phyloP scores from a whole-genome alignment of 2,888 invertebrate genomes.

The Acanthosoma haemorrhoidale region DNA sequence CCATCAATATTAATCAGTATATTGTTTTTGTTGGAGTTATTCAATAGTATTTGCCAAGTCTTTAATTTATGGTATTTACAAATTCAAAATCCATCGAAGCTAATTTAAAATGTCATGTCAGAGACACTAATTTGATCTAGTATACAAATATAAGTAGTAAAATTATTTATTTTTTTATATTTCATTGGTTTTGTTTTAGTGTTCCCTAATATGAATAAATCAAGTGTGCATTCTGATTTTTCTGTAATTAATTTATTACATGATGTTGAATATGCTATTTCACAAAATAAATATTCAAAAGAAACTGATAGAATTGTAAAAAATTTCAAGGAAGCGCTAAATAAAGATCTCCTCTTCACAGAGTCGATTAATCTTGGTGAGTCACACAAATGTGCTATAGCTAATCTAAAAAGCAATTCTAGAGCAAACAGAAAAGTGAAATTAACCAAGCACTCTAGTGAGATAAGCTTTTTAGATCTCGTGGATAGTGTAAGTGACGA shows the following conservation, averaged over 20 bases:
- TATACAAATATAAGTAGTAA: too few species aligned
- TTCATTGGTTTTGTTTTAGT: conserved; percentile 11
- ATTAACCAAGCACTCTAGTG: background rate
- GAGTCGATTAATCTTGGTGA: background rate
- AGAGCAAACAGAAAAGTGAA: background rate
- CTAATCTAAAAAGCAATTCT: background rate
- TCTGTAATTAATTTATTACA: background rate
- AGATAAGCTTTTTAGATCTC: background rate
- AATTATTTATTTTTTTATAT: too few species aligned
- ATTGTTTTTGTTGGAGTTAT: too few species aligned
- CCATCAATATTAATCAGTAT: too few species aligned
- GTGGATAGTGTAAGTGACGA: background rate
- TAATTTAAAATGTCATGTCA: too few species aligned
- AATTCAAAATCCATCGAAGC: too few species aligned
- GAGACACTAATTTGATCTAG: background rate
- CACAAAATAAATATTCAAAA: background rate
- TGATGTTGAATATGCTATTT: conserved; percentile 6
- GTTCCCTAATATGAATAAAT: background rate
- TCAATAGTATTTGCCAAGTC: too few species aligned
- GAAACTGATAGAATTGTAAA: background rate
- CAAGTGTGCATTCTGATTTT: background rate
- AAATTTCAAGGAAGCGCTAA: background rate
- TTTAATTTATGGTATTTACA: too few species aligned
- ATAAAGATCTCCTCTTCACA: background rate
- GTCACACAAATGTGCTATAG: background rate